Evolutionary conservation across 2,113 vertebrate genomes (phyloP).

Genomic region (Andinoacara biseriatus): DNA sequence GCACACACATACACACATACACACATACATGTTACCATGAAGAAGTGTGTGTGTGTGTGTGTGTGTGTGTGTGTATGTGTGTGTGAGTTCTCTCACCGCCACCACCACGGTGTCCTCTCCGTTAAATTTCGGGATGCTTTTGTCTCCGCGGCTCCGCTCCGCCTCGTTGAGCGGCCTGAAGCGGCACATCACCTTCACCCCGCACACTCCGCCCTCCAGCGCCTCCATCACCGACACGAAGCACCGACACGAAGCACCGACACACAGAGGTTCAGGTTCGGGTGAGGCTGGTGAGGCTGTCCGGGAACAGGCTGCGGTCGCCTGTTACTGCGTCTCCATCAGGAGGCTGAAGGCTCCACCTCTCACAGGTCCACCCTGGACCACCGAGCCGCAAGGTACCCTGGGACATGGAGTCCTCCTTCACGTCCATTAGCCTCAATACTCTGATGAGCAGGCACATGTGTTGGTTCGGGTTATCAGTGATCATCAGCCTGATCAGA

Average conservation of each 20-base stretch:
- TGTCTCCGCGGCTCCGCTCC: constrained; percentile 89
- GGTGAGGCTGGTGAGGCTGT: neutral
- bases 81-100: constrained; percentile 79
- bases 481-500: neutral
- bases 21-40: fast-evolving
- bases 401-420: constrained; percentile 58
- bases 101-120: constrained; percentile 92
- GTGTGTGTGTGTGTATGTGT: too few species aligned
- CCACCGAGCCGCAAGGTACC: constrained; percentile 27
- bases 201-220: constrained; percentile 90
- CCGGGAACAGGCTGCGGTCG: neutral
- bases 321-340: neutral
- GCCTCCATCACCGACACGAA: constrained; percentile 79
- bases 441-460: neutral
- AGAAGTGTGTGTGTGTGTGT: too few species aligned
- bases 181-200: constrained; percentile 95
- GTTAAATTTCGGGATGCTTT: constrained; percentile 90
- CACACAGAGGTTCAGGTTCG: neutral
- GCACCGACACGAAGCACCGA: neutral
- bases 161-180: constrained; percentile 91
- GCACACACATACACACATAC: too few species aligned
- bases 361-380: constrained; percentile 33
- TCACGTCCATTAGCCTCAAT: neutral
- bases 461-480: neutral
- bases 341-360: constrained; percentile 34